A percentile compares a stretch with the other conserved stretches of the same genome.
phyloP scores from a whole-genome alignment of 2,888 invertebrate genomes.

The Trichopria drosophilae region DNA sequence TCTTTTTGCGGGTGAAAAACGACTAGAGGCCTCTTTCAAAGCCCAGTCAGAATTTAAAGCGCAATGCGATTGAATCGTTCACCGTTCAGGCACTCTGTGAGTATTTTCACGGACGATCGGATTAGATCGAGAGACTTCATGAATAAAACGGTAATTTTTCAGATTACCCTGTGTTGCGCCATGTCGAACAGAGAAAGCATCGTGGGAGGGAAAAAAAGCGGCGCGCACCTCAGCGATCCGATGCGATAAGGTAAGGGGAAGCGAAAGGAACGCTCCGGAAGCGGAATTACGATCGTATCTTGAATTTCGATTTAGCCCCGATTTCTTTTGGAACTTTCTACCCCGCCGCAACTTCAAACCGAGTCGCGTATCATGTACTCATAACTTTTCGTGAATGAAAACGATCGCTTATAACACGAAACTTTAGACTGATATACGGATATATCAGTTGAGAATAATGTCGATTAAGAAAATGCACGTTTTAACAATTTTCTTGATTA shows the following conservation, averaged over 20 bases:
- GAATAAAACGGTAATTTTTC: slow-evolving; percentile 56
- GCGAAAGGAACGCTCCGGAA: slow-evolving; percentile 1
- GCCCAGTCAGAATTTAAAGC: slow-evolving; percentile 36
- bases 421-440: too few species aligned
- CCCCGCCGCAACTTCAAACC: too few species aligned
- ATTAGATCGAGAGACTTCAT: slow-evolving; percentile 49
- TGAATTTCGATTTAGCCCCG: slow-evolving; percentile 21
- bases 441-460: too few species aligned
- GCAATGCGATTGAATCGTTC: slow-evolving; percentile 40
- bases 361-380: too few species aligned
- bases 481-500: too few species aligned
- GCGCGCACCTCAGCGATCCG: slow-evolving; percentile 10
- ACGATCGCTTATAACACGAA: too few species aligned
- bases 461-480: too few species aligned
- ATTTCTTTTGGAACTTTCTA: too few species aligned
- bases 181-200: neutral
- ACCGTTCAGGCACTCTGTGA: slow-evolving; percentile 23
- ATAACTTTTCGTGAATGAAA: too few species aligned
- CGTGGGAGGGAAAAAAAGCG: neutral
- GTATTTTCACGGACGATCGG: slow-evolving; percentile 42
- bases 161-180: neutral
- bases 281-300: slow-evolving; percentile 9
- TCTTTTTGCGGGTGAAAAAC: too few species aligned
- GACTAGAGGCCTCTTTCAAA: too few species aligned
- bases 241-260: slow-evolving; percentile 13